Conservation (phyloP, 2,888 invertebrate species). For the Crossocerus cetratus region DNA sequence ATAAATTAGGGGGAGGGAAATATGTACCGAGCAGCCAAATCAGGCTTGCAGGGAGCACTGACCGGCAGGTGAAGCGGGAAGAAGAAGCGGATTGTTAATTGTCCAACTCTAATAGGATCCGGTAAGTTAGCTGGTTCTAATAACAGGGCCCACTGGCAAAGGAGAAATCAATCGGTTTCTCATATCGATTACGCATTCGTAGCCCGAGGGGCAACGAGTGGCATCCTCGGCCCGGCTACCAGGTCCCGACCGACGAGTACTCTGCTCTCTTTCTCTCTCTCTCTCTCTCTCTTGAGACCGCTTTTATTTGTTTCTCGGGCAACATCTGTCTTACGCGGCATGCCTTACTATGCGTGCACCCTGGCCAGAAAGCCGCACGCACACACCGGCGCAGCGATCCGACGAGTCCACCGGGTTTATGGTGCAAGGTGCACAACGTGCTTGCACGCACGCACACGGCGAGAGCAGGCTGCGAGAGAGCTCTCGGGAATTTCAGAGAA, state of each 20-base stretch:
- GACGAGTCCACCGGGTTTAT: slow-evolving; percentile 58
- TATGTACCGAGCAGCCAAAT: too few relatives aligned
- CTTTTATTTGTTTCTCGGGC: slow-evolving; percentile 56
- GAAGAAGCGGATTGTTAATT: too few relatives aligned
- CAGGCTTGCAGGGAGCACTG: too few relatives aligned
- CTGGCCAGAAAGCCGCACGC: slow-evolving; percentile 50
- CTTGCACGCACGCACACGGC: too few relatives aligned
- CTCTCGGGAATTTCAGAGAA: slow-evolving; percentile 61
- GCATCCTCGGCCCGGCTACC: slow-evolving; percentile 38
- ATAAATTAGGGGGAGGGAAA: slow-evolving; percentile 3
- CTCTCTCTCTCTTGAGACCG: slow-evolving; percentile 49
- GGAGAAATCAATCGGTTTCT: not conserved
- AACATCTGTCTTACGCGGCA: slow-evolving; percentile 66
- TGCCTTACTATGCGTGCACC: slow-evolving; percentile 52
- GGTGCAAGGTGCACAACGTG: slow-evolving; percentile 61
- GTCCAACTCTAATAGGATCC: too few relatives aligned
- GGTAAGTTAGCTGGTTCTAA: too few relatives aligned
- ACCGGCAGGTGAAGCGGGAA: too few relatives aligned
- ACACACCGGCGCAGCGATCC: slow-evolving; percentile 48
- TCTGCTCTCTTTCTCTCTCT: slow-evolving; percentile 29
- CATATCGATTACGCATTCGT: not conserved
- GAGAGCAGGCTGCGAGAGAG: too few relatives aligned
- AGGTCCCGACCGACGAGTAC: slow-evolving; percentile 36
- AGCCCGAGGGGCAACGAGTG: slow-evolving; percentile 38
- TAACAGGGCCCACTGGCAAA: too few relatives aligned